These are phyloP conservation scores for Agonopterix alstromeriana DNA, from an alignment of 2,888 invertebrate species.

Conservation along the genomic window DNA sequence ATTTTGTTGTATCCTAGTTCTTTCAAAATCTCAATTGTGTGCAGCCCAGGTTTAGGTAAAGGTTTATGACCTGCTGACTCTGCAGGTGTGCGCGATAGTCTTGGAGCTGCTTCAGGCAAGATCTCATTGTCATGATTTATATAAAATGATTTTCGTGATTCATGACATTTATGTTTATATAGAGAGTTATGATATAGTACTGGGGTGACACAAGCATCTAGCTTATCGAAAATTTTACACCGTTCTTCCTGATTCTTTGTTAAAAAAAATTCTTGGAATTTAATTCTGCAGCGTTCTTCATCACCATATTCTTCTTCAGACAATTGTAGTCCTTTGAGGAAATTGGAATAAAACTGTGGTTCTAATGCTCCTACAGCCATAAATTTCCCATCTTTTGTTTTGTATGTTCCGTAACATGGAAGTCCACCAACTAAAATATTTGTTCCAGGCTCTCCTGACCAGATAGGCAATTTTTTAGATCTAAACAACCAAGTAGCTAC, in stretches of 20 bases:
- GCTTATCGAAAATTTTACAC: constrained; percentile 84
- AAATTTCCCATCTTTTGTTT: constrained; percentile 93
- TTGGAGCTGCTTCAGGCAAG: constrained; percentile 87
- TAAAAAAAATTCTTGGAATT: constrained; percentile 81
- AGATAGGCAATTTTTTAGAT: constrained; percentile 80
- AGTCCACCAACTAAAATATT: constrained; percentile 91
- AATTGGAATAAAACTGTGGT: constrained; percentile 88
- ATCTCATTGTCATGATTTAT: constrained; percentile 50
- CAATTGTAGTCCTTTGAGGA: constrained; percentile 84
- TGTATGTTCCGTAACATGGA: constrained; percentile 92
- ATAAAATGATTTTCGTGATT: constrained; percentile 77
- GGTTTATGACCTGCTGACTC: constrained; percentile 49
- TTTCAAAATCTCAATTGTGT: constrained; percentile 81
- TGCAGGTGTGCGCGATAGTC: constrained; percentile 86
- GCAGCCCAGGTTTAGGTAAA: constrained; percentile 78
- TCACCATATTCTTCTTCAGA: constrained; percentile 74
- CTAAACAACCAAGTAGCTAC: constrained; percentile 91
- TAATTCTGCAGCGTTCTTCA: constrained; percentile 65
- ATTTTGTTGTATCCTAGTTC: constrained; percentile 77
- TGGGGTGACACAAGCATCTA: constrained; percentile 97
- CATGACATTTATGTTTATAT: constrained; percentile 82
- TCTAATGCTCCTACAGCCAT: constrained; percentile 98
- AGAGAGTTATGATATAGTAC: constrained; percentile 86
- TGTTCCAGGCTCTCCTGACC: constrained; percentile 83
- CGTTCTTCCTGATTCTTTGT: constrained; percentile 92